Evolutionary conservation across 2,113 vertebrate genomes (phyloP).

Genomic region (Macrotis lagotis): DNA sequence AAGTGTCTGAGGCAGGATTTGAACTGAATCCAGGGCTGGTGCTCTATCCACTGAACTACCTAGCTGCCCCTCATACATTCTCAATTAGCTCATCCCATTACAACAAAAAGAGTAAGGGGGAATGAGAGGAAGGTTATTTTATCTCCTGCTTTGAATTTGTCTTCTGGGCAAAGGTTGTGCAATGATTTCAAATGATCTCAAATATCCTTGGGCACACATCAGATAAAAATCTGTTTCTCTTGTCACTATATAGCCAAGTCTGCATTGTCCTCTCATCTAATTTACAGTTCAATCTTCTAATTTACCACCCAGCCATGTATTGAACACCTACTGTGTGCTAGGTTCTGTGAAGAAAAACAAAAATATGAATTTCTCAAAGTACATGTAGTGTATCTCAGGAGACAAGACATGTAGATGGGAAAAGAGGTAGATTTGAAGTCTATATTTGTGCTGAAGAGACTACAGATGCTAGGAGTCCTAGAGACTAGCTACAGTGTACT

Average conservation of each 20-base stretch:
- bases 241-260: background rate
- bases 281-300: background rate
- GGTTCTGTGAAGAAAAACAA: background rate
- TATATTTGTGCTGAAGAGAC: conserved; percentile 5
- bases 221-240: background rate
- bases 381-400: background rate
- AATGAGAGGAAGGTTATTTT: too few relatives aligned
- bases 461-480: background rate
- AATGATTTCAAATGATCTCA: background rate
- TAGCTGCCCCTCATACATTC: too few relatives aligned
- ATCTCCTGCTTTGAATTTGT: background rate
- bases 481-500: background rate
- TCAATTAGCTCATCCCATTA: too few relatives aligned
- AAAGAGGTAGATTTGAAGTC: background rate
- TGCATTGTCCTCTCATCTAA: background rate
- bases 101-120: too few relatives aligned
- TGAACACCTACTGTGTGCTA: background rate
- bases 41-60: too few relatives aligned
- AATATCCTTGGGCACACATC: background rate
- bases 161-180: background rate
- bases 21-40: too few relatives aligned
- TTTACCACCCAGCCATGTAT: background rate
- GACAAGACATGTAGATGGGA: conserved; percentile 16
- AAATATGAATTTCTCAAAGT: conserved; percentile 14
- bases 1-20: too few relatives aligned